phyloP scores from a whole-genome alignment of 2,797 vertebrate species.

The Champsocephalus gunnari region DNA sequence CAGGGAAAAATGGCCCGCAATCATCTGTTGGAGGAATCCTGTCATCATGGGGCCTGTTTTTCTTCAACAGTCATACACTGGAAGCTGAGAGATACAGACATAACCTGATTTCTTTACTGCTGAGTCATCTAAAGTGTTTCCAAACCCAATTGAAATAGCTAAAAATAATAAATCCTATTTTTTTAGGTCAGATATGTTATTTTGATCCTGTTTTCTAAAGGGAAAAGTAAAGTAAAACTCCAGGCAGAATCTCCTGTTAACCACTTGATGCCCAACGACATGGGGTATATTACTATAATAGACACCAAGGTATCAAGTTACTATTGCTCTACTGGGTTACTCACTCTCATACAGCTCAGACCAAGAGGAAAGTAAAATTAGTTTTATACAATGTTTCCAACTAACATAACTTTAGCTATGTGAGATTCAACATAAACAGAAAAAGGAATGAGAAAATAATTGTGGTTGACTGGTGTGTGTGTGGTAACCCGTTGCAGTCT shows the following conservation, averaged over 20 bases:
- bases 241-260: conserved; percentile 3
- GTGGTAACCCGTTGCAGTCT: conserved; percentile 69
- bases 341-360: conserved; percentile 41
- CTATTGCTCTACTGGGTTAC: conserved; percentile 42
- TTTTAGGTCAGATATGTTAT: conserved; percentile 25
- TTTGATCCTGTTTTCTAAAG: conserved; percentile 31
- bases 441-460: conserved; percentile 78
- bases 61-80: conserved; percentile 37
- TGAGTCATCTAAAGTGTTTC: conserved; percentile 50
- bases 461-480: conserved; percentile 75
- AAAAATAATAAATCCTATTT: conserved; percentile 49
- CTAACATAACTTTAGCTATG: conserved; percentile 72
- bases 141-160: conserved; percentile 44
- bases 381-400: conserved; percentile 70
- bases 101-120: conserved; percentile 33
- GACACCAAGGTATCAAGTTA: conserved; percentile 32
- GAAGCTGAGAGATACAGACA: conserved; percentile 32
- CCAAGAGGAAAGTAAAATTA: conserved; percentile 65
- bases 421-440: conserved; percentile 80
- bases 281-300: conserved; percentile 14
- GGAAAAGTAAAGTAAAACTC: conserved; percentile 23
- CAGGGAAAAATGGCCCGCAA: conserved; percentile 46
- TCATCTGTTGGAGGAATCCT: conserved; percentile 55
- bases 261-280: conserved; percentile 15
- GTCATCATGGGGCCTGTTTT: conserved; percentile 49